Conservation (phyloP, 2,113 vertebrate genomes). For the Strigops habroptila region DNA sequence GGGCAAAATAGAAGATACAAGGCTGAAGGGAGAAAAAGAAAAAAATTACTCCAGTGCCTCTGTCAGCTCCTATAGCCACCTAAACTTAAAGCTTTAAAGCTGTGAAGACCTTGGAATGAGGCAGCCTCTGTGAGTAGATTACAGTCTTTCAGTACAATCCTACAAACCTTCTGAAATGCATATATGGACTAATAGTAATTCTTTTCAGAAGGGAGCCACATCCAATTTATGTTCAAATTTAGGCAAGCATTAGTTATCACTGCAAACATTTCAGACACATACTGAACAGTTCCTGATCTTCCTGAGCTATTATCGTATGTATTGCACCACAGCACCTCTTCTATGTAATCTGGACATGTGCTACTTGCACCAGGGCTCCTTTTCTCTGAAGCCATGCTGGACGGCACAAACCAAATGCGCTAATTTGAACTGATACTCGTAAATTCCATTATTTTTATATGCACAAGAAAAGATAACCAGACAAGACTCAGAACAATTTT, state of each 20-base stretch:
- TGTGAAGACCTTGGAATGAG: not conserved
- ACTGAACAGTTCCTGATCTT: not conserved
- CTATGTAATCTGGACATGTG: not conserved
- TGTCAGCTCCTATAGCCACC: not conserved
- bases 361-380: not conserved
- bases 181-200: not conserved
- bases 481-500: not conserved
- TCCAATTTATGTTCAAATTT: not conserved
- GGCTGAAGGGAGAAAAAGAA: not conserved
- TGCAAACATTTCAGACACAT: not conserved
- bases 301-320: not conserved
- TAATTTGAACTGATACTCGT: not conserved
- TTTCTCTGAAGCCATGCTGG: not conserved
- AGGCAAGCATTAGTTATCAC: not conserved
- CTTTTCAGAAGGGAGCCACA: not conserved
- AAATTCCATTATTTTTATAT: not conserved
- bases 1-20: not conserved
- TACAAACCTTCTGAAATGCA: not conserved
- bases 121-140: not conserved
- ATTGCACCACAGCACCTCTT: not conserved
- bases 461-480: not conserved
- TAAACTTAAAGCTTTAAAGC: not conserved
- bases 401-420: not conserved
- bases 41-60: not conserved
- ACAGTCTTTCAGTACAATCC: not conserved